These are phyloP conservation scores for Drosophila navojoa DNA, from an alignment of 1,140 invertebrate genomes.

Conservation along the genomic window DNA sequence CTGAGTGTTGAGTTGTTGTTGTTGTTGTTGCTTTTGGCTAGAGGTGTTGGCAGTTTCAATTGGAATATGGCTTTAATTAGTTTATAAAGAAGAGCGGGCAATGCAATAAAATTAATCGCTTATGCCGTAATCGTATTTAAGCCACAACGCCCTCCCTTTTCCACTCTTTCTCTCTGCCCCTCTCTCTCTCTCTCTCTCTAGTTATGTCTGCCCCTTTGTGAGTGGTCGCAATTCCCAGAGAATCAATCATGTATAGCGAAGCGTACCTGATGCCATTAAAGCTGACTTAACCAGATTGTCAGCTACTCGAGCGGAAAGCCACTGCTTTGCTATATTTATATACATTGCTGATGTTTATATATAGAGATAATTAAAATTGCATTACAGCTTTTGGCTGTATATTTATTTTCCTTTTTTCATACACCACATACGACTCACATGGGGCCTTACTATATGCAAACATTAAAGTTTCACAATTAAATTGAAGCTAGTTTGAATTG, in stretches of 20 bases:
- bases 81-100: conserved; percentile 55
- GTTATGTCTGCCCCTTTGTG: background rate
- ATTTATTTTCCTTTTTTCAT: background rate
- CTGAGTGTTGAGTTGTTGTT: conserved; percentile 4
- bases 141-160: background rate
- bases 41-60: conserved; percentile 29
- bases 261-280: conserved; percentile 58
- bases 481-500: no score
- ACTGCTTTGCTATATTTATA: conserved; percentile 6
- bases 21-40: background rate
- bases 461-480: background rate
- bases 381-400: no score
- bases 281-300: conserved; percentile 57
- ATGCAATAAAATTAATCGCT: conserved; percentile 76
- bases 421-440: no score
- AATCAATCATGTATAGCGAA: conserved; percentile 69
- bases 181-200: background rate
- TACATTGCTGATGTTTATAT: no score
- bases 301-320: conserved; percentile 62
- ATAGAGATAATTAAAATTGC: conserved; percentile 8
- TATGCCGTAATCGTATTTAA: conserved; percentile 76
- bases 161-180: background rate
- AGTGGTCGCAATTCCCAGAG: conserved; percentile 17
- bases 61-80: conserved; percentile 69
- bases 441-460: background rate